These are phyloP conservation scores for Bombyx mori DNA, from an alignment of 1,140 invertebrate species.

Conservation along the genomic window ASM3026992v2 NC_085117.1:10563001-10563500, in stretches of 20 bases:
- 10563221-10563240: no score
- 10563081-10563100: conserved; percentile 64
- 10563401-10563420: conserved; percentile 5
- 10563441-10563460: conserved; percentile 33
- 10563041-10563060: conserved; percentile 50
- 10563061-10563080: conserved; percentile 49
- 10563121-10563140: conserved; percentile 51
- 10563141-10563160: conserved; percentile 33
- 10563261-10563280: no score
- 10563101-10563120: conserved; percentile 68
- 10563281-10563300: no score
- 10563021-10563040: conserved; percentile 58
- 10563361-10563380: no score
- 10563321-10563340: no score
- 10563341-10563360: no score
- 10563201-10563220: no score
- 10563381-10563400: not conserved
- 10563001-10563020: conserved; percentile 71
- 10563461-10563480: conserved; percentile 32
- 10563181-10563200: no score
- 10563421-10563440: conserved; percentile 17
- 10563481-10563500: conserved; percentile 31
- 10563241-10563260: no score
- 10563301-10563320: no score
- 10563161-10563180: no score